These are phyloP conservation scores for Microtus richardsoni DNA, from an alignment of 2,113 vertebrate species.

Conservation along the genomic window DNA sequence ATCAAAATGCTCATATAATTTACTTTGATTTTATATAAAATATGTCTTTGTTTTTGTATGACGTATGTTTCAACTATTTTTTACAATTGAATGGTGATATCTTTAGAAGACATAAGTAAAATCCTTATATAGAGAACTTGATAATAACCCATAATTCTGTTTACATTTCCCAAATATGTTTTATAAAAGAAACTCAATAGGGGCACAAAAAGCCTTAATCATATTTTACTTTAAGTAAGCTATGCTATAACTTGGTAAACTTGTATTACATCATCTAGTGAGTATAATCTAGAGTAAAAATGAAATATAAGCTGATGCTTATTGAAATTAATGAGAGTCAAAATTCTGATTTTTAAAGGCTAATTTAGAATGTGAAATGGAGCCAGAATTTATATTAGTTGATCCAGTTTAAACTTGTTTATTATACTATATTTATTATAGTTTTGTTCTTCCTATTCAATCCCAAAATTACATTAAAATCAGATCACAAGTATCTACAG, in stretches of 20 bases:
- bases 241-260: not conserved
- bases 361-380: not conserved
- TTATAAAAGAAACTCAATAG: constrained; percentile 13
- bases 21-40: constrained; percentile 29
- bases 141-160: constrained; percentile 55
- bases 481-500: not conserved
- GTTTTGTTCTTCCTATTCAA: not conserved
- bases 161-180: constrained; percentile 30
- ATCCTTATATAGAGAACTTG: not conserved
- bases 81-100: constrained; percentile 5
- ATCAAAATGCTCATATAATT: constrained; percentile 33
- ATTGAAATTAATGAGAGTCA: constrained; percentile 7
- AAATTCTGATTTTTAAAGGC: not conserved
- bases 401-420: not conserved
- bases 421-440: not conserved
- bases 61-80: constrained; percentile 19
- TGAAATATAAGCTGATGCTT: not conserved
- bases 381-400: not conserved
- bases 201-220: constrained; percentile 9
- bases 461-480: not conserved
- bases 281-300: not conserved
- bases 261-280: not conserved
- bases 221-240: constrained; percentile 35
- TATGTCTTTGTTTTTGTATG: constrained; percentile 31
- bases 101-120: constrained; percentile 15